Evolutionary conservation across 1,140 invertebrate genomes (phyloP).

Genomic region (Zaprionus nigranus): DNA sequence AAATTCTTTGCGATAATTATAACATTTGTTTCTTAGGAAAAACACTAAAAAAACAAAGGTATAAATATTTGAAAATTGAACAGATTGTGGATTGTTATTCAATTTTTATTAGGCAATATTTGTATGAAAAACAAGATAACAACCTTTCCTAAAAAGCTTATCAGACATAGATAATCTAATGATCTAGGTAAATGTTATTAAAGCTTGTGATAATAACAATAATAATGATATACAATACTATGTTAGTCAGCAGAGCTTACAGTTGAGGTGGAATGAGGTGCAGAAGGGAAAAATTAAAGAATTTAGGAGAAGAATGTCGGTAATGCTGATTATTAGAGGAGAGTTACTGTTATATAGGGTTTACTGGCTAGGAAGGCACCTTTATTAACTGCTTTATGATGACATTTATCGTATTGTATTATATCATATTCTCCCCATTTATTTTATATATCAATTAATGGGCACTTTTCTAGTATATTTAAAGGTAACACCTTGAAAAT

Average conservation of each 20-base stretch:
- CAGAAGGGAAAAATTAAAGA: background rate
- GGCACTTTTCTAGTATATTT: no score
- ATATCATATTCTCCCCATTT: no score
- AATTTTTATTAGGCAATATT: conserved; percentile 14
- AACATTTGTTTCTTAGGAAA: conserved; percentile 8
- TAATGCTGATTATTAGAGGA: background rate
- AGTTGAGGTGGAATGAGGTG: background rate
- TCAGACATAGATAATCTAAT: background rate
- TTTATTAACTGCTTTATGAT: background rate
- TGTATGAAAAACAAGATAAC: background rate
- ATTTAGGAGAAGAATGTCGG: background rate
- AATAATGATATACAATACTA: background rate
- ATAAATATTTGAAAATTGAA: conserved; percentile 5
- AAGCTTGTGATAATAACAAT: background rate
- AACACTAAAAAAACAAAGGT: background rate
- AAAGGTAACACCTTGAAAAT: no score
- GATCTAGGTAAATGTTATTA: background rate
- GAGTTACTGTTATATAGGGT: background rate
- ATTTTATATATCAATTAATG: no score
- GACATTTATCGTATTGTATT: no score
- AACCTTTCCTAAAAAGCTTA: background rate
- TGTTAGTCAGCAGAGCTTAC: background rate
- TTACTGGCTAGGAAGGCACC: background rate
- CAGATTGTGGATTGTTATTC: background rate
- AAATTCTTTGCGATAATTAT: conserved; percentile 56